Evolutionary conservation across 2,113 vertebrate species (phyloP).

Genomic region (Sorex araneus): DNA sequence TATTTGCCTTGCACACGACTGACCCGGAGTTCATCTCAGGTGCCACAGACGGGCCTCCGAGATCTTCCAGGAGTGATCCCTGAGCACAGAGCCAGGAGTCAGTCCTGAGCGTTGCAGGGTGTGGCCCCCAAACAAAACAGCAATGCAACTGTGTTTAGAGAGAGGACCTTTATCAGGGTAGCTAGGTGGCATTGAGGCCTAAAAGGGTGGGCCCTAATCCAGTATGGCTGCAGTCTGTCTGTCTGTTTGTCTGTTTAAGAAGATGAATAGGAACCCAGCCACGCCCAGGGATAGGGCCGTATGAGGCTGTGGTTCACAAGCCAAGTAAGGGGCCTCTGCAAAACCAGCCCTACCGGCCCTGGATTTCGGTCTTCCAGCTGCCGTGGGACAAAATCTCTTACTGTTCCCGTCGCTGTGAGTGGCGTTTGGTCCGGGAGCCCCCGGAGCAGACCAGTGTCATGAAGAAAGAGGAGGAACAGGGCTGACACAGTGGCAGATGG

Average conservation of each 20-base stretch:
- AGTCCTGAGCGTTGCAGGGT: too few relatives aligned
- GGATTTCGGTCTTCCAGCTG: not conserved
- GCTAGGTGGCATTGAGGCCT: not conserved
- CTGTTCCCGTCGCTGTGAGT: too few relatives aligned
- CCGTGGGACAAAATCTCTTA: not conserved
- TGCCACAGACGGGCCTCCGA: too few relatives aligned
- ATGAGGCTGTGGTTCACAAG: not conserved
- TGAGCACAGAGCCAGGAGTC: not conserved
- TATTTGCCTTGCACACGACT: too few relatives aligned
- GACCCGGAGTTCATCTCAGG: too few relatives aligned
- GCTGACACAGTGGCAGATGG: not conserved
- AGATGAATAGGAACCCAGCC: not conserved
- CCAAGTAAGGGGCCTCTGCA: not conserved
- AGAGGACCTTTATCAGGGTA: not conserved
- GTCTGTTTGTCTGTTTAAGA: too few relatives aligned
- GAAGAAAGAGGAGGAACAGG: not conserved
- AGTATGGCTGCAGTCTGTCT: not conserved
- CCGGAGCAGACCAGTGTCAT: not conserved
- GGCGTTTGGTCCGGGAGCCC: not conserved
- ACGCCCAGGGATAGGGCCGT: too few relatives aligned
- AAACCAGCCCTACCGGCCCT: not conserved
- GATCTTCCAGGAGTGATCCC: too few relatives aligned
- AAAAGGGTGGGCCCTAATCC: not conserved
- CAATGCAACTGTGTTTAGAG: not conserved
- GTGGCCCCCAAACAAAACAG: too few relatives aligned